These are phyloP conservation scores for Trichopria drosophilae DNA, from an alignment of 2,888 invertebrate genomes.

Conservation along the genomic window DNA sequence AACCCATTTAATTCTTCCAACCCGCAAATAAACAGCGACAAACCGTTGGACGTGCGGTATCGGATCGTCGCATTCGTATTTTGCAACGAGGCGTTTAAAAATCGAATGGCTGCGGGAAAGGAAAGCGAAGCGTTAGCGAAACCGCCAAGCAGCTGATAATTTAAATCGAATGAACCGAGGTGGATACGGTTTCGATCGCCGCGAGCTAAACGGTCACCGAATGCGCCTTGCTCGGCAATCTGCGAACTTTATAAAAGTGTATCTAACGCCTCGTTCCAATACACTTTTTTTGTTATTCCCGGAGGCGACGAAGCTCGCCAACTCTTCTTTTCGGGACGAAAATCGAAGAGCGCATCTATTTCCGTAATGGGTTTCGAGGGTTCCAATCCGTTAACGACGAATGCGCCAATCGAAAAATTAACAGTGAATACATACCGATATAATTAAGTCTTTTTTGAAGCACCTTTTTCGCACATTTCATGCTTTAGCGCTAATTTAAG, in stretches of 20 bases:
- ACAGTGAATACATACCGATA: no score
- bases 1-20: no score
- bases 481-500: no score
- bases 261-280: no score
- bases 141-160: slow-evolving; percentile 41
- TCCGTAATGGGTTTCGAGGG: slow-evolving; percentile 40
- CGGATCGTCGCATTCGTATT: no score
- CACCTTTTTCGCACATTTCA: no score
- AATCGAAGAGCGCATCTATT: slow-evolving; percentile 38
- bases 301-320: slow-evolving; percentile 32
- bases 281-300: no score
- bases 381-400: no score
- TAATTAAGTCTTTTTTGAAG: no score
- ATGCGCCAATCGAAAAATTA: no score
- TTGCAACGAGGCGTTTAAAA: slow-evolving; percentile 14
- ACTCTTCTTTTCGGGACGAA: slow-evolving; percentile 26
- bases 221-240: slow-evolving; percentile 37
- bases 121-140: slow-evolving; percentile 15
- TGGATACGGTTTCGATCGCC: slow-evolving; percentile 37
- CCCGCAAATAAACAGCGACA: no score
- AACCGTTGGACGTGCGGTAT: neutral
- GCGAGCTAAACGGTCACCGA: slow-evolving; percentile 38
- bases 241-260: slow-evolving; percentile 29
- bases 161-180: slow-evolving; percentile 44
- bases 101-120: slow-evolving; percentile 15